These are phyloP conservation scores for Pogonocherus hispidulus DNA, from an alignment of 2,888 invertebrate genomes.

Conservation along the genomic window DNA sequence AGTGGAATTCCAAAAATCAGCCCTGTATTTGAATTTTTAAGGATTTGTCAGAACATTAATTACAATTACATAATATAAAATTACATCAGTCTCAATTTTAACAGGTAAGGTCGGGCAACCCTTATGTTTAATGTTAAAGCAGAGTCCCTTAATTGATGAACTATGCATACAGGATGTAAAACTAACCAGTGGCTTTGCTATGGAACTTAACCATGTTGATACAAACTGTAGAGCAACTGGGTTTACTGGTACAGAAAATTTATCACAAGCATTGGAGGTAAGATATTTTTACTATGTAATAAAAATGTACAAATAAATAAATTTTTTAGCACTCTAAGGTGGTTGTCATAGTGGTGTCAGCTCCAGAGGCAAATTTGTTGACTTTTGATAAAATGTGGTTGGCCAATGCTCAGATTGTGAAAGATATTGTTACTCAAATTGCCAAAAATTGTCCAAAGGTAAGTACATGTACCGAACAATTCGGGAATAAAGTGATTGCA, in stretches of 20 bases:
- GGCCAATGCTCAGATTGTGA: conserved; percentile 60
- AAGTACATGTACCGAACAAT: conserved; percentile 29
- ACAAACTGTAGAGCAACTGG: conserved; percentile 67
- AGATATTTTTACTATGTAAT: conserved; percentile 8
- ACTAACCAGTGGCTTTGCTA: conserved; percentile 63
- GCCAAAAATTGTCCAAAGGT: conserved; percentile 60
- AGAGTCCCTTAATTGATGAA: conserved; percentile 72
- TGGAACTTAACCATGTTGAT: conserved; percentile 69
- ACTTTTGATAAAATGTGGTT: conserved; percentile 59
- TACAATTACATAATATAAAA: background rate
- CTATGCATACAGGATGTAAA: conserved; percentile 73
- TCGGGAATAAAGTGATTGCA: no score
- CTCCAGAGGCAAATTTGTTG: conserved; percentile 48
- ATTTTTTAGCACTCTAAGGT: conserved; percentile 58
- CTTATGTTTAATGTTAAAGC: conserved; percentile 73
- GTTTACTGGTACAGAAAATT: conserved; percentile 55
- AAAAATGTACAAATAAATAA: background rate
- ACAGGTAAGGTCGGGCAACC: conserved; percentile 71
- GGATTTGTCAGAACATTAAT: no score
- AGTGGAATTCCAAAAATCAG: no score
- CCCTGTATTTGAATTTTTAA: no score
- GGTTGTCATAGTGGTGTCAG: conserved; percentile 60
- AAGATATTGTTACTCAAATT: conserved; percentile 56
- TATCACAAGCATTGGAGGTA: conserved; percentile 61
- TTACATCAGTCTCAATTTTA: background rate